Evolutionary conservation across 2,113 vertebrate genomes (phyloP).

Genomic region (Neodon shergylaensis): DNA sequence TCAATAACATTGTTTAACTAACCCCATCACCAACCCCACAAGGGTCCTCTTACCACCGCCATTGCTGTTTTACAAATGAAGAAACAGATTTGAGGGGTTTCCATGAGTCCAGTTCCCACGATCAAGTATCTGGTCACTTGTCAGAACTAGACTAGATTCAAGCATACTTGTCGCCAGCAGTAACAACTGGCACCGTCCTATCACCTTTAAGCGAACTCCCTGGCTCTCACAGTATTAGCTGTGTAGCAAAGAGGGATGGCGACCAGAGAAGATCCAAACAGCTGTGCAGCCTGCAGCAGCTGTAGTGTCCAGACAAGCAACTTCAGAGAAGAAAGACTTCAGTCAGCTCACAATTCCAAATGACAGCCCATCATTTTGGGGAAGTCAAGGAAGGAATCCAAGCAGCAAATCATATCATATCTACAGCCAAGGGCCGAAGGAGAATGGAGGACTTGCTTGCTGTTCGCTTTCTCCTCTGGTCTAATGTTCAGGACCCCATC

Average conservation of each 20-base stretch:
- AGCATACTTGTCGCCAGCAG: background rate
- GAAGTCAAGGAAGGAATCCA: background rate
- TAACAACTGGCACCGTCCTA: no score
- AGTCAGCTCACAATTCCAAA: background rate
- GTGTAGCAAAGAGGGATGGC: rapidly evolving
- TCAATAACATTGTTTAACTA: background rate
- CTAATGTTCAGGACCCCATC: no score
- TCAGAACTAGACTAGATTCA: background rate
- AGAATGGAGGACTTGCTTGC: background rate
- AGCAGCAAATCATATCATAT: background rate
- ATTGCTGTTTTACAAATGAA: no score
- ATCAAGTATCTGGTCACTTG: background rate
- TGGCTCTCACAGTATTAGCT: rapidly evolving
- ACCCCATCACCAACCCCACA: background rate
- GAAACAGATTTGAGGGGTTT: no score
- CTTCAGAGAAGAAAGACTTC: background rate
- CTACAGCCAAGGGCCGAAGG: background rate
- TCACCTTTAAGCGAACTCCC: background rate
- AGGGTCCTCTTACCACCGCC: no score
- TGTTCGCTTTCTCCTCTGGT: background rate
- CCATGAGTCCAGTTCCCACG: no score
- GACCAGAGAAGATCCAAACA: background rate
- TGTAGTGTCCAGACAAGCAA: background rate
- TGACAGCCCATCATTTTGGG: background rate
- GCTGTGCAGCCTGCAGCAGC: background rate